Evolutionary conservation across 1,140 invertebrate genomes (phyloP).

Genomic region (Bacillus rossius): DNA sequence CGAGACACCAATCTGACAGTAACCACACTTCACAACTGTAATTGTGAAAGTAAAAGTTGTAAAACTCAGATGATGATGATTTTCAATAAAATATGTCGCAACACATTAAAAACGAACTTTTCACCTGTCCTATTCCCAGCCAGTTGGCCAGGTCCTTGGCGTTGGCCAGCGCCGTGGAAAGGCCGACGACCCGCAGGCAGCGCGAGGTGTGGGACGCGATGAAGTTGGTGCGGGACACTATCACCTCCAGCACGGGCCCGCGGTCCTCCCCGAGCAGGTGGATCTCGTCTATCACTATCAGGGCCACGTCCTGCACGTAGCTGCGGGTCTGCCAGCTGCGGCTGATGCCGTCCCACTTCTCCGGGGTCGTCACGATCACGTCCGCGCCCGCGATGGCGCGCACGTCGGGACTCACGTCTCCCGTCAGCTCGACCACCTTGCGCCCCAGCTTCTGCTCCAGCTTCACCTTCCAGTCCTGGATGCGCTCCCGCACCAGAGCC

Average conservation of each 20-base stretch:
- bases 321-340: slow-evolving; percentile 94
- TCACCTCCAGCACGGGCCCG: slow-evolving; percentile 80
- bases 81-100: too few relatives aligned
- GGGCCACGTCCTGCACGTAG: slow-evolving; percentile 88
- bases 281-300: slow-evolving; percentile 98
- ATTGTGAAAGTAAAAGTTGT: too few relatives aligned
- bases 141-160: slow-evolving; percentile 95
- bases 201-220: slow-evolving; percentile 80
- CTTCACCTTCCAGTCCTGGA: slow-evolving; percentile 93
- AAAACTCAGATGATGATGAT: too few relatives aligned
- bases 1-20: too few relatives aligned
- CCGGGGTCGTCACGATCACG: slow-evolving; percentile 97
- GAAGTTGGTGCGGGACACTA: slow-evolving; percentile 82
- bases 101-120: too few relatives aligned
- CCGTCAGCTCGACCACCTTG: slow-evolving; percentile 92
- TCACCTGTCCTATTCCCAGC: slow-evolving; percentile 77
- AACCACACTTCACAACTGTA: too few relatives aligned
- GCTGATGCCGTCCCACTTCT: slow-evolving; percentile 99
- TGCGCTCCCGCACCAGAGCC: slow-evolving; percentile 93
- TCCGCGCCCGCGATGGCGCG: slow-evolving; percentile 75
- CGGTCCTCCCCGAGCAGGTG: slow-evolving; percentile 90
- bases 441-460: slow-evolving; percentile 72
- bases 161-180: slow-evolving; percentile 97
- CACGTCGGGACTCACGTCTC: slow-evolving; percentile 92
- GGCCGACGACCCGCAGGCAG: slow-evolving; percentile 81